phyloP scores from a whole-genome alignment of 1,140 invertebrate species.

The Pseudoatta argentina region DNA sequence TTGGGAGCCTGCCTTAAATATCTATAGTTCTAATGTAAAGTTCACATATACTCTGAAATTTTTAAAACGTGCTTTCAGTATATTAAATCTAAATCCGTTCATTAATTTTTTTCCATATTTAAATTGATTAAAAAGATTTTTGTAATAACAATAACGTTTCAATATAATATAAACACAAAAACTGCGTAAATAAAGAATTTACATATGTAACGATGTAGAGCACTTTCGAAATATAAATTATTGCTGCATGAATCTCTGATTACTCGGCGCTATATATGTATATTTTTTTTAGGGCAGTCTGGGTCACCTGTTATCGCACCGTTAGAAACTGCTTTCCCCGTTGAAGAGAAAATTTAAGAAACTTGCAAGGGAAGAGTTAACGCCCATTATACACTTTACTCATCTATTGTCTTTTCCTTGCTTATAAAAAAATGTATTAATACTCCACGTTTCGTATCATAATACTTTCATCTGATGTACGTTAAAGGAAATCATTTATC shows the following conservation, averaged over 20 bases:
- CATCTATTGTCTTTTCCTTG: not conserved
- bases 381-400: slow-evolving; percentile 14
- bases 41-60: not conserved
- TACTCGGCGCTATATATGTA: not conserved
- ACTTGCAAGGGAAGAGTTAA: slow-evolving; percentile 11
- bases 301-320: not conserved
- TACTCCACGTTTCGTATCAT: not conserved
- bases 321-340: not conserved
- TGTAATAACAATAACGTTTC: not conserved
- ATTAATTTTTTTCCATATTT: not conserved
- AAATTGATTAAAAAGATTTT: not conserved
- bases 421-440: not conserved
- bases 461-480: not conserved
- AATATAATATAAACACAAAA: slow-evolving; percentile 20
- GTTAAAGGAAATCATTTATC: slow-evolving; percentile 39
- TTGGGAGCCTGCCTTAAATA: slow-evolving; percentile 13
- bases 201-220: slow-evolving; percentile 22
- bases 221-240: slow-evolving; percentile 8
- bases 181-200: slow-evolving; percentile 19
- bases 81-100: not conserved
- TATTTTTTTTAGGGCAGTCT: slow-evolving; percentile 7
- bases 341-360: slow-evolving; percentile 30
- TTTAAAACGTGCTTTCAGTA: slow-evolving; percentile 16
- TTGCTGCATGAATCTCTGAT: slow-evolving; percentile 27
- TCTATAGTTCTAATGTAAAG: not conserved